Evolutionary conservation across 2,113 vertebrate genomes (phyloP), one percentile per base, ranked within the genome.

Genomic region (Aptenodytes forsteri): DNA sequence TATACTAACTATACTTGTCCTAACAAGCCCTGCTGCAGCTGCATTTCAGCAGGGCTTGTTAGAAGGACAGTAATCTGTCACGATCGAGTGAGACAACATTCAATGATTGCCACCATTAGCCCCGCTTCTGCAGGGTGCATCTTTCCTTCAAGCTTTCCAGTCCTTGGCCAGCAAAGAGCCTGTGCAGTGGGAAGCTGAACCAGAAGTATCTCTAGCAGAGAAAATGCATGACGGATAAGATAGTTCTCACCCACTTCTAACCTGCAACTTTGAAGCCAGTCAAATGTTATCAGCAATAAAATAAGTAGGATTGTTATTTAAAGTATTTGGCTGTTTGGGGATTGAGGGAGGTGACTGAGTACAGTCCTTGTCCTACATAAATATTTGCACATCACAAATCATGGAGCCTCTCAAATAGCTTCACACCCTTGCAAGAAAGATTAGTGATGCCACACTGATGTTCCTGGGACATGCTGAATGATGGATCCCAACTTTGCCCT

Each of bases 1-100:
- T 50, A 10, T 5, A 17, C 25, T 50, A 10, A n/a, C n/a, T n/a
- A n/a, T n/a, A n/a, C n/a, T 30, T 67, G 44, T 50, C 15, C 7
- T 49, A 50, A 38, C 40, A 38, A 55, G 21, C 16, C 21, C 47
- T 22, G 10, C 49, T 62, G 64, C n/a, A 64, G 49, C 25, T 82
- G 42, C 19, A 13, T 38, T 80, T 62, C 69, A 85, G 47, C n/a
- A 64, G 32, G 67, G 49, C n/a, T 26, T 30, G 11, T 72, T 20
- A 58, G 23, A 38, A 62, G 26, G 49, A 34, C 38, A n/a, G 56
- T 13, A 30, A n/a, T 25, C 19, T 23, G 25, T 38, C 34, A 23
- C 0, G 14, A 38, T 8, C 0, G 1, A 56, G 36, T 34, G 47
- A 67, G 49, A 76, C 27, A 15, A 25, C 3, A 0, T 14, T 50